Evolutionary conservation across 2,113 vertebrate genomes (phyloP), one percentile per base, ranked within the genome.

Genomic region (Hippocampus mohnikei): DNA sequence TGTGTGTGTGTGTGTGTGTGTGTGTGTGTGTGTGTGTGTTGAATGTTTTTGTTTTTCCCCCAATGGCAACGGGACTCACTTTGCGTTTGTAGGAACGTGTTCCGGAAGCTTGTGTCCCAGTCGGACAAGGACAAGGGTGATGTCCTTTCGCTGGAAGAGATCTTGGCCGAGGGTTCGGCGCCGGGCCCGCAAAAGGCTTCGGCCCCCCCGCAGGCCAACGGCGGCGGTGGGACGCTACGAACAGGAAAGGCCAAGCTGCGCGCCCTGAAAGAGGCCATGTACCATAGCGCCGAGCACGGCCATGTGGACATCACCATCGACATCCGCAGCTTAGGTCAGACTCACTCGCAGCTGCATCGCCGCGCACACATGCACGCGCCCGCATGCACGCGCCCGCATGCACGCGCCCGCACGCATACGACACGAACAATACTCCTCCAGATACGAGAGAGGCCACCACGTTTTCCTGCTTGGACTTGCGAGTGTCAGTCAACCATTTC

Each of bases 221-320:
- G 79, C 40, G 66, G 88, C 33, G 66, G 87, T 68, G 85, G 87
- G 74, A 88, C 92, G 37, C 85, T 92, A 84, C 90, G 91, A 89
- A 91, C 90, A 90, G 92, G 91, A 91, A 93, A 93, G 90, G 89
- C 91, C 91, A 91, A 84, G 84, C 91, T 93, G 90, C 85, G 90
- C 69, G 93, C 92, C 73, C 88, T 94, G 85, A 92, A 91, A 87
- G 93, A 93, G 87, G 93, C 93, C 85, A 92, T 93, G 90, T 94
- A 93, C 91, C 93, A 94, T 87, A 94, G 93, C 73, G 88, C 92
- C 79, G 93, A 94, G 83, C 93, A 94, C 79, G 90, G 91, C 85
- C 91, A 92, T 85, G 91, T 94, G 89, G 93, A 94, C 89, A 93
- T 94, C 89, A 92, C 92, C 89, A 91, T 94, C 88, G 93, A 94